Conservation (phyloP, 2,113 vertebrate genomes). For the Pachyramphus minor region DNA sequence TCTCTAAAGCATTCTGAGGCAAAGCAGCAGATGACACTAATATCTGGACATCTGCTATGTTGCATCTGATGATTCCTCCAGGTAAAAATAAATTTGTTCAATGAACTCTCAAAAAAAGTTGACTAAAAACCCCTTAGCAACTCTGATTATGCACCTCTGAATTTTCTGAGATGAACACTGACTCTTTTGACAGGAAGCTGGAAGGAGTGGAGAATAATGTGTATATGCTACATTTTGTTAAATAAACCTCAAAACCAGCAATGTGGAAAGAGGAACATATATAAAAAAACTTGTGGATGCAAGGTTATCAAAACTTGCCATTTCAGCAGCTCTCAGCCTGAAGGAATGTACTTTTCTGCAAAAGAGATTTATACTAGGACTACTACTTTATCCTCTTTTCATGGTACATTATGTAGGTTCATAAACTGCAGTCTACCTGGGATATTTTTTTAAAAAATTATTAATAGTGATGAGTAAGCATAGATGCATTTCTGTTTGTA, state of each 20-base stretch:
- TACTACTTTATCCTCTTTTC: background rate
- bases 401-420: background rate
- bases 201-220: background rate
- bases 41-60: background rate
- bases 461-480: background rate
- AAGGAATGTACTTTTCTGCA: background rate
- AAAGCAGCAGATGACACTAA: background rate
- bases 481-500: background rate
- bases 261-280: background rate
- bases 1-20: background rate
- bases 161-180: background rate
- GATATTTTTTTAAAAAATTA: background rate
- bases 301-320: background rate
- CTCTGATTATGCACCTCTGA: background rate
- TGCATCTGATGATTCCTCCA: background rate
- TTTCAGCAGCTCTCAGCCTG: slow-evolving; percentile 1
- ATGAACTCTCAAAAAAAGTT: background rate
- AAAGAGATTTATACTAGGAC: background rate
- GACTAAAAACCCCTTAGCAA: background rate
- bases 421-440: background rate
- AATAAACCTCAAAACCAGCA: background rate
- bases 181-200: background rate
- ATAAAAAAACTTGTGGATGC: background rate
- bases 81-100: background rate
- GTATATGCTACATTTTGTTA: background rate